Evolutionary conservation across 2,797 vertebrate genomes (phyloP).

Genomic region (Clarias laeviceps): DNA sequence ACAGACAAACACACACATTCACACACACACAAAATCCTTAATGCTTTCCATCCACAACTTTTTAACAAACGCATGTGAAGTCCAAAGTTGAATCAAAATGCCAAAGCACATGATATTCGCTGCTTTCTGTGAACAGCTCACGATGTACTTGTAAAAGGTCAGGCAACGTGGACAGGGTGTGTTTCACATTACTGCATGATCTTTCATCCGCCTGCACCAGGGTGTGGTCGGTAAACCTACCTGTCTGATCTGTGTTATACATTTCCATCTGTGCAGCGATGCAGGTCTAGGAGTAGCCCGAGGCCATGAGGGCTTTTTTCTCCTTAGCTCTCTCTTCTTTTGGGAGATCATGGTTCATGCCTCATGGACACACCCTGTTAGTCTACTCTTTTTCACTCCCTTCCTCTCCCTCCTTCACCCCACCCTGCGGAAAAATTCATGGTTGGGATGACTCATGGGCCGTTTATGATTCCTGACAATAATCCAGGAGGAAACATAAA

Average conservation of each 20-base stretch:
- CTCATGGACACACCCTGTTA: slow-evolving; percentile 53
- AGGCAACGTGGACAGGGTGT: slow-evolving; percentile 52
- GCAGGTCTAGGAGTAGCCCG: slow-evolving; percentile 52
- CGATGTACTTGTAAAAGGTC: background rate
- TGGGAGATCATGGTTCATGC: slow-evolving; percentile 46
- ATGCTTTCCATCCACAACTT: background rate
- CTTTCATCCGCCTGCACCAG: slow-evolving; percentile 44
- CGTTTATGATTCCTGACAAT: slow-evolving; percentile 54
- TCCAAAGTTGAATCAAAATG: background rate
- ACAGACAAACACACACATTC: background rate
- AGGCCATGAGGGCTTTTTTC: slow-evolving; percentile 23
- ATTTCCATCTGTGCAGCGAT: slow-evolving; percentile 48
- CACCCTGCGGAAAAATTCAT: slow-evolving; percentile 55
- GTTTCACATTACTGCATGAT: slow-evolving; percentile 15
- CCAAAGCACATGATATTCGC: background rate
- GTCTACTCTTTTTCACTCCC: slow-evolving; percentile 32
- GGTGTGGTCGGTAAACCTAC: slow-evolving; percentile 63
- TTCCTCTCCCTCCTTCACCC: slow-evolving; percentile 41
- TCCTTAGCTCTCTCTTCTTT: background rate
- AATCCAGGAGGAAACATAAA: slow-evolving; percentile 46
- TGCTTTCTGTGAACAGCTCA: background rate
- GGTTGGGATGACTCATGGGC: slow-evolving; percentile 34
- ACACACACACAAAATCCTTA: slow-evolving; percentile 7
- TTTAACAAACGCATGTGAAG: background rate
- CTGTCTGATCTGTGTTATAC: slow-evolving; percentile 37